A percentile compares a stretch with the other conserved stretches of the same genome.
phyloP scores from a whole-genome alignment of 2,113 vertebrate species.

The Malurus elegans region DNA sequence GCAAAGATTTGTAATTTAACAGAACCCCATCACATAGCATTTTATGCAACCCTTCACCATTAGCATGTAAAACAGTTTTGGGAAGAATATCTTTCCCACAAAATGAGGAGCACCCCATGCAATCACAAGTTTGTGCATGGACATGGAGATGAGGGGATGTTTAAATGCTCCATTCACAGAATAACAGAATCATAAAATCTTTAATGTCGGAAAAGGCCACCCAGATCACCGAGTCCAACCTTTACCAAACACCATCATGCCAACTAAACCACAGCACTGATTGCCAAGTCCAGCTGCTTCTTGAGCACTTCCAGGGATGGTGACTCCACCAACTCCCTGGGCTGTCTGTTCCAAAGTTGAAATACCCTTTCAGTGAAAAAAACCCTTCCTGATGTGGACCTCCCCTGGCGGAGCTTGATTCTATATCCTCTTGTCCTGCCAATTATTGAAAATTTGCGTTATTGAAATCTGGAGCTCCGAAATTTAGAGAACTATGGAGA shows the following conservation, averaged over 20 bases:
- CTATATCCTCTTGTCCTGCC: not conserved
- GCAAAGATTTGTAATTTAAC: not conserved
- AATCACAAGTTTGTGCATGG: not conserved
- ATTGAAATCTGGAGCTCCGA: not conserved
- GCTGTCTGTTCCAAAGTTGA: not conserved
- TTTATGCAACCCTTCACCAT: not conserved
- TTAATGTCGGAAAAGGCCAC: not conserved
- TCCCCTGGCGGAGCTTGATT: not conserved
- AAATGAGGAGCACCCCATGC: not conserved
- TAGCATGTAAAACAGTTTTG: not conserved
- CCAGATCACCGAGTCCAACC: not conserved
- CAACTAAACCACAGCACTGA: not conserved
- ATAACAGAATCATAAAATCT: not conserved
- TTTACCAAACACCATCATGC: not conserved
- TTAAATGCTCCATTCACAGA: not conserved
- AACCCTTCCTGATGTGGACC: not conserved
- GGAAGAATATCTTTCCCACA: not conserved
- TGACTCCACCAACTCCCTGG: not conserved
- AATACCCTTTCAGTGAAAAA: not conserved
- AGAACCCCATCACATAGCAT: not conserved
- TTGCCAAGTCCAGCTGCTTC: not conserved
- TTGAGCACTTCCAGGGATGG: not conserved
- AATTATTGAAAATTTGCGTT: not conserved
- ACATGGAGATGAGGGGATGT: not conserved
- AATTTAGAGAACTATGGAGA: not conserved